These are phyloP conservation scores for Anorthoa munda DNA, from an alignment of 2,888 invertebrate genomes.

Conservation along the genomic window DNA sequence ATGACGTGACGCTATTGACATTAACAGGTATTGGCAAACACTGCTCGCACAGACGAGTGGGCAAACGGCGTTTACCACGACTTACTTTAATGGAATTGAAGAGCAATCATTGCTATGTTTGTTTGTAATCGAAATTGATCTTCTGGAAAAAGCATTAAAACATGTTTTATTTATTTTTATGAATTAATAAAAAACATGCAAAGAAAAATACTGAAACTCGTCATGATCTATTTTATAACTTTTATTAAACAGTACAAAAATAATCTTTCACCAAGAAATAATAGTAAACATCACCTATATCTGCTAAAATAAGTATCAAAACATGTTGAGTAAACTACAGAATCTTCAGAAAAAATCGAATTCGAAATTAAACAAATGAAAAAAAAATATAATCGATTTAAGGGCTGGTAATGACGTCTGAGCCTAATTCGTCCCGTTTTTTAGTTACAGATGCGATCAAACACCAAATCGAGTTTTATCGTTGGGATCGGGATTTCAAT, in stretches of 20 bases:
- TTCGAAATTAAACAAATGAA: slow-evolving; percentile 24
- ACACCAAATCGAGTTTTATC: slow-evolving; percentile 80
- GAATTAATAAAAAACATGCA: background rate
- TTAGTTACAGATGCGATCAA: slow-evolving; percentile 74
- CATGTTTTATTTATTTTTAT: background rate
- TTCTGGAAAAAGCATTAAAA: slow-evolving; percentile 1
- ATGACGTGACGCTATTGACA: slow-evolving; percentile 54
- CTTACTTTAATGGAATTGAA: slow-evolving; percentile 36
- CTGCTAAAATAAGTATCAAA: slow-evolving; percentile 5
- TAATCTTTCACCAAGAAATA: slow-evolving; percentile 5
- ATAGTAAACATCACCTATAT: background rate
- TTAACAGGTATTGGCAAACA: slow-evolving; percentile 69
- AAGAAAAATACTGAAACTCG: background rate
- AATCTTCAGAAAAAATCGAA: background rate
- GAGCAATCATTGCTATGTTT: slow-evolving; percentile 41
- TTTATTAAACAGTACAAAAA: background rate
- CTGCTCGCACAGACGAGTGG: slow-evolving; percentile 52
- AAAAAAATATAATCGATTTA: slow-evolving; percentile 31
- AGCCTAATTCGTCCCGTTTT: slow-evolving; percentile 73
- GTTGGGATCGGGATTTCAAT: slow-evolving; percentile 82
- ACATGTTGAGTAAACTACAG: background rate
- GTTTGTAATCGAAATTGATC: slow-evolving; percentile 15
- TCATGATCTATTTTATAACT: background rate
- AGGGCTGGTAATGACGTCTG: slow-evolving; percentile 36
- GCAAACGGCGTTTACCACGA: slow-evolving; percentile 54